Evolutionary conservation across 2,888 invertebrate genomes (phyloP), one percentile per base, ranked within the genome.

Genomic region (Dorcus parallelipipedus): DNA sequence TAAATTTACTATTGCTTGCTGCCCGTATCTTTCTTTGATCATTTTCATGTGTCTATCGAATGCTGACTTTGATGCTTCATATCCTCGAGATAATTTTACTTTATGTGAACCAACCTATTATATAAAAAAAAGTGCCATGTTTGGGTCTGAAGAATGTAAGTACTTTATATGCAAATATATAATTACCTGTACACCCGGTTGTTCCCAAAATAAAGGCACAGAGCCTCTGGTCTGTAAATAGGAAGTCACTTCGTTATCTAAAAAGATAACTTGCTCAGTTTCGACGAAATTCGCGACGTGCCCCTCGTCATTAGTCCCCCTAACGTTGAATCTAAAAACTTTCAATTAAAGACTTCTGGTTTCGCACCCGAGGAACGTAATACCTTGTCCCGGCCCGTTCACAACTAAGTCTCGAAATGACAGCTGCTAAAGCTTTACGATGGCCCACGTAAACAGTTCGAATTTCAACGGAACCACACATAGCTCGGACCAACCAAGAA

Each of bases 251-350:
- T 93, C 90, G 71, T 95, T 91, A 75, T 98, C 97, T 69, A 94
- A 84, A 74, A 89, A 92, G 68, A 95, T 91, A 10, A 96, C 93
- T 82, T 99, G 99, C 80, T 99, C 99, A 1, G 99, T 99, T 84
- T 99, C 99, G 33, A 98, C 98, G 84, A 99, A 99, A 82, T 99
- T 99, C 1, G 99, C 99, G 10, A 99, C 99, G 82, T 97, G 93
- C 0, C 99, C 99, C 76, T 97, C 95, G 80, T 99, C 99, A 79
- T 99, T 98, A 64, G 93, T 93, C n/a, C 99, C 99, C 65, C 99
- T 84, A 0, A 98, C 97, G 82, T 98, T 97, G 76, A 99, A 99
- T 66, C 90, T 86, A 65, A 23, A 67, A 67, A 33, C 56, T 20
- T 43, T 49, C 26, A n/a, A 39, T 51, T 14, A 9, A 42, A 39